Conservation (phyloP, 1,140 invertebrate species). For the Ceratoteleas bidentatus region DNA sequence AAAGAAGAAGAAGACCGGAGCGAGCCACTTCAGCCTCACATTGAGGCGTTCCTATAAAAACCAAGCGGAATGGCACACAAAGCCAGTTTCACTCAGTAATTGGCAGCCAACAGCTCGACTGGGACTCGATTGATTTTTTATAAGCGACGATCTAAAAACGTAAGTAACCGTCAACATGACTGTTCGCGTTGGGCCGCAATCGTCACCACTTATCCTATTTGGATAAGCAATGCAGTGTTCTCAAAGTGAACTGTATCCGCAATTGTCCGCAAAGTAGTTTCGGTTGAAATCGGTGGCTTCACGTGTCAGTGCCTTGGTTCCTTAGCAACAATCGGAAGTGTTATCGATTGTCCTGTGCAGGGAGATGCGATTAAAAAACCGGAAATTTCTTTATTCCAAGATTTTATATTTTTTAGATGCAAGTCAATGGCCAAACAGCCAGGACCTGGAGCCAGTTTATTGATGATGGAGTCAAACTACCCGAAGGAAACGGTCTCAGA, state of each 20-base stretch:
- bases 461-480: constrained; percentile 13
- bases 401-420: constrained; percentile 34
- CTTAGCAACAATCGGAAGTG: no score
- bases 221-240: no score
- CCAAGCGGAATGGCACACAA: constrained; percentile 25
- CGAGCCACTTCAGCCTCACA: constrained; percentile 36
- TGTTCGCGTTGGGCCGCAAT: constrained; percentile 10
- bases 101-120: not conserved
- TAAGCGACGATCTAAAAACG: constrained; percentile 8
- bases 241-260: no score
- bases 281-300: no score
- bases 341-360: no score
- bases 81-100: constrained; percentile 11
- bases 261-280: no score
- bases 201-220: constrained; percentile 11
- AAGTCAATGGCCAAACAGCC: constrained; percentile 4
- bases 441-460: constrained; percentile 20
- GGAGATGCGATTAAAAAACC: no score
- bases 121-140: constrained; percentile 7
- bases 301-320: no score
- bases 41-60: constrained; percentile 14
- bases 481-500: constrained; percentile 5
- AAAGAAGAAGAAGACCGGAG: constrained; percentile 49
- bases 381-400: not conserved
- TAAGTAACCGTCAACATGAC: constrained; percentile 35